Percentiles rank a stretch among this genome's conserved stretches.
phyloP scores from a whole-genome alignment of 2,888 invertebrate species.

The Caenorhabditis drosophilae region DNA sequence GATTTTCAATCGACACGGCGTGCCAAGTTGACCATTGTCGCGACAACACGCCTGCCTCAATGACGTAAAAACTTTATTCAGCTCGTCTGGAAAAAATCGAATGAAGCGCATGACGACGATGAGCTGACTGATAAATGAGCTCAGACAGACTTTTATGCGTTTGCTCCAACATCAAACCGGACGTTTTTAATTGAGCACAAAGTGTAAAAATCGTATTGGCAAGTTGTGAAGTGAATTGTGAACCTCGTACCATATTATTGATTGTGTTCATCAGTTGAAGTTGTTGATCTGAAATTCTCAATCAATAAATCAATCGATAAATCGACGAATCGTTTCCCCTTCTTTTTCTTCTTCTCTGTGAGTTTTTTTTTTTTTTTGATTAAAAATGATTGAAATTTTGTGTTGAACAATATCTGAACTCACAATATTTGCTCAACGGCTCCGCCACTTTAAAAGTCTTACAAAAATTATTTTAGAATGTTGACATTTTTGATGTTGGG shows the following conservation, averaged over 20 bases:
- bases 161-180: slow-evolving; percentile 61
- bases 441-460: slow-evolving; percentile 7
- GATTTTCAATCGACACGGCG: slow-evolving; percentile 77
- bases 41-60: slow-evolving; percentile 67
- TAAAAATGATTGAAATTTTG: neutral
- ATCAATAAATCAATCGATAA: neutral
- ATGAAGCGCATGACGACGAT: neutral
- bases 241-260: slow-evolving; percentile 55
- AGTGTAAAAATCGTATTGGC: slow-evolving; percentile 62
- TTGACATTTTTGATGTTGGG: slow-evolving; percentile 7
- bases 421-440: slow-evolving; percentile 15
- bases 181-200: slow-evolving; percentile 62
- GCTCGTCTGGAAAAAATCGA: slow-evolving; percentile 47
- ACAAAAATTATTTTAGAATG: slow-evolving; percentile 7
- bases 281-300: slow-evolving; percentile 53
- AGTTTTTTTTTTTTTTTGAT: neutral
- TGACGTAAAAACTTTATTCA: slow-evolving; percentile 66
- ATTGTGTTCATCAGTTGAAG: slow-evolving; percentile 61
- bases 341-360: neutral
- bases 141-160: slow-evolving; percentile 60
- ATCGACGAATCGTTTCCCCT: neutral
- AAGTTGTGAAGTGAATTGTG: slow-evolving; percentile 60
- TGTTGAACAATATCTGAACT: neutral
- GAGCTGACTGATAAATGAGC: no score
- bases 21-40: slow-evolving; percentile 79